These are phyloP conservation scores for Monodelphis domestica DNA, from an alignment of 2,797 vertebrate genomes.

Conservation along the genomic window DNA sequence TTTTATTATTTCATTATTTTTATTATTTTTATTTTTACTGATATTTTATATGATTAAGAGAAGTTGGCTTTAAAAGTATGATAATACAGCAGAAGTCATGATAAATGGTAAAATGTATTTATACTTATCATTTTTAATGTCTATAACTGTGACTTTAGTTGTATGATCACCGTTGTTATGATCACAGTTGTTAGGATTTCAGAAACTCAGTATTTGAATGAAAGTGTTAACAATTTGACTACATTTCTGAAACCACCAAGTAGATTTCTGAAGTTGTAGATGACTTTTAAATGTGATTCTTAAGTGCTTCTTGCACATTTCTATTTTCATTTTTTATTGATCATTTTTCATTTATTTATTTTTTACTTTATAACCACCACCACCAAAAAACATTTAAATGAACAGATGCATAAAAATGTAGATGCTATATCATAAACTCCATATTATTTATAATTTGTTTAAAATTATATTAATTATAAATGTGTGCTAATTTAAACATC, in stretches of 20 bases:
- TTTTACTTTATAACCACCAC: too few relatives aligned
- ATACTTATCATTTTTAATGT: not conserved
- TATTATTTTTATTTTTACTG: too few relatives aligned
- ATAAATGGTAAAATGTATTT: not conserved
- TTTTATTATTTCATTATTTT: too few relatives aligned
- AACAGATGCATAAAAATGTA: too few relatives aligned
- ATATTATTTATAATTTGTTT: too few relatives aligned
- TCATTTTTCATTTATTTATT: too few relatives aligned
- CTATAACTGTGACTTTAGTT: not conserved
- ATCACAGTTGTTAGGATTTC: not conserved
- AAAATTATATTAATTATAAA: too few relatives aligned
- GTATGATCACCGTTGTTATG: not conserved
- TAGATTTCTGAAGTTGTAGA: not conserved
- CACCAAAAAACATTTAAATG: too few relatives aligned
- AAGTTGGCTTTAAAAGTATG: not conserved
- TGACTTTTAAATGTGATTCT: not conserved
- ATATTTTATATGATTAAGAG: not conserved
- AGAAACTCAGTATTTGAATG: not conserved
- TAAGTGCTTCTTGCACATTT: constrained; percentile 1
- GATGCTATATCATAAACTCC: too few relatives aligned
- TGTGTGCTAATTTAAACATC: too few relatives aligned
- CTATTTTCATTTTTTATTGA: too few relatives aligned
- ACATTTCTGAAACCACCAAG: not conserved
- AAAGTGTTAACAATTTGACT: not conserved
- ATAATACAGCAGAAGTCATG: not conserved